Conservation (phyloP, 2,797 vertebrate genomes). For the Catamblyrhynchus diadema region DNA sequence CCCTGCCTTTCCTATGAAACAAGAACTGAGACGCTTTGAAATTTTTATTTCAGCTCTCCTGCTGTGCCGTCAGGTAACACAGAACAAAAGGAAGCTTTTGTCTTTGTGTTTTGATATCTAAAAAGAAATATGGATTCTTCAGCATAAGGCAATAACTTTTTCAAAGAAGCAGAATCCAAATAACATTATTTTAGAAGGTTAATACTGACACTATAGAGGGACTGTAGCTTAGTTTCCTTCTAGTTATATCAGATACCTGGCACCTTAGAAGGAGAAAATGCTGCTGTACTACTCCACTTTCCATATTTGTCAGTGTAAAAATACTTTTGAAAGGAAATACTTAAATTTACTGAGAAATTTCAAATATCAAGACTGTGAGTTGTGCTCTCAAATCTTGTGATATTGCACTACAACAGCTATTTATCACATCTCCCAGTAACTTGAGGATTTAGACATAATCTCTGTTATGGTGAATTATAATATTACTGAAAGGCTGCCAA, state of each 20-base stretch:
- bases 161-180: background rate
- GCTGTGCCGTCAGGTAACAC: slow-evolving; percentile 1
- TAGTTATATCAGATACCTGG: background rate
- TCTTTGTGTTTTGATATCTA: slow-evolving; percentile 15
- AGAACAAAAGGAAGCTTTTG: slow-evolving; percentile 28
- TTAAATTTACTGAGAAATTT: background rate
- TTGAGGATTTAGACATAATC: background rate
- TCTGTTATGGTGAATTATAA: background rate
- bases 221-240: background rate
- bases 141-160: background rate
- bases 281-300: background rate
- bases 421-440: background rate
- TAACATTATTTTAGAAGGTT: background rate
- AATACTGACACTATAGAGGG: background rate
- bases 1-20: background rate
- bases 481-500: background rate
- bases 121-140: background rate
- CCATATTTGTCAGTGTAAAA: background rate
- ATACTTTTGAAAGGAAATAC: background rate
- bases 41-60: slow-evolving; percentile 25
- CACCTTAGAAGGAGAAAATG: background rate
- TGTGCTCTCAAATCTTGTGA: background rate
- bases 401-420: background rate
- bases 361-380: background rate
- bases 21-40: background rate